These are phyloP conservation scores for Chiloscyllium plagiosum DNA, from an alignment of 2,113 vertebrate genomes.

Conservation along the genomic window DNA sequence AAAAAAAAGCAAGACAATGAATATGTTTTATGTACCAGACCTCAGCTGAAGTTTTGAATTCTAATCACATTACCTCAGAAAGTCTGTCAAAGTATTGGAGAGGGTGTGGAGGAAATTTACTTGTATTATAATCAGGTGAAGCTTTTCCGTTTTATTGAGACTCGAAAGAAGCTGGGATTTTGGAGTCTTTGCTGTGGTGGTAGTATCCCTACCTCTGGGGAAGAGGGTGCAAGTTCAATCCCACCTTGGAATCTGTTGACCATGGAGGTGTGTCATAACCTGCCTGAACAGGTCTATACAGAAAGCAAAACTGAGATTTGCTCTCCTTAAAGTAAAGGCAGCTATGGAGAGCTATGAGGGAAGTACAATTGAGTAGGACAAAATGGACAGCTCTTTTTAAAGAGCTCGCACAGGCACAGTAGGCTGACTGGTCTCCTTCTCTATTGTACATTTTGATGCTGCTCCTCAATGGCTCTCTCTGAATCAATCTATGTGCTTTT, in stretches of 20 bases:
- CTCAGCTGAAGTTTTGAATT: not conserved
- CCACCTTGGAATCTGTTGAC: too few relatives aligned
- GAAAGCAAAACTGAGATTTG: not conserved
- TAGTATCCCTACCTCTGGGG: too few relatives aligned
- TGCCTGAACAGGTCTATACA: too few relatives aligned
- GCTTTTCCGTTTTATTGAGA: not conserved
- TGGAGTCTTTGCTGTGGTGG: too few relatives aligned
- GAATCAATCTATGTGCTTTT: not conserved
- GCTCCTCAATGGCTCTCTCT: not conserved
- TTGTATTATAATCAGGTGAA: not conserved
- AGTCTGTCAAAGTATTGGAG: not conserved
- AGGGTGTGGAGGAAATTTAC: not conserved
- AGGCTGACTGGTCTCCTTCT: not conserved
- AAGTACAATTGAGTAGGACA: not conserved
- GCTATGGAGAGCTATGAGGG: not conserved
- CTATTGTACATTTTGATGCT: not conserved
- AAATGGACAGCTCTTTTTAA: not conserved
- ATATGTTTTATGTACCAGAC: not conserved
- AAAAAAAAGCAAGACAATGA: not conserved
- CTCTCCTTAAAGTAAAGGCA: not conserved
- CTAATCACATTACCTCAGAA: not conserved
- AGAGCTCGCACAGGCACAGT: not conserved
- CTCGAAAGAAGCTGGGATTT: not conserved
- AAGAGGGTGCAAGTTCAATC: too few relatives aligned
- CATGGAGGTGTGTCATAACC: too few relatives aligned